Conservation (phyloP, 2,888 invertebrate species). For the Oscheius sp. region DNA sequence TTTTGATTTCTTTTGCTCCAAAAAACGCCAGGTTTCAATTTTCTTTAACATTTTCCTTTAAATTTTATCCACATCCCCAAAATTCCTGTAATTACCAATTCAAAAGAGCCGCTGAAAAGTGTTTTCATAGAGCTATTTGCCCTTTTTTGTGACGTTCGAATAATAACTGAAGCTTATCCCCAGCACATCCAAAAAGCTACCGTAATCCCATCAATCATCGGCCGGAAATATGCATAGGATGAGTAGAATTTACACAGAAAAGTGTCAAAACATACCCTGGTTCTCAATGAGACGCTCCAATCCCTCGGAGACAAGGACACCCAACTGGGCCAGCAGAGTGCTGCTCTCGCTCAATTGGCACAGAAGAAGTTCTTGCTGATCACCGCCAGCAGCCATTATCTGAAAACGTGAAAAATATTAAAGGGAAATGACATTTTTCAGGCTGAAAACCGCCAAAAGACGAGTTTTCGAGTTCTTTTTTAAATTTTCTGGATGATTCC, state of each 20-base stretch:
- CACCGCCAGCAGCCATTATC: slow-evolving; percentile 60
- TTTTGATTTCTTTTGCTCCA: not conserved
- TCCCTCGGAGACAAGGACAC: slow-evolving; percentile 69
- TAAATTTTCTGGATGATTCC: too few species aligned
- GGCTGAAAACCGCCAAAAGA: too few species aligned
- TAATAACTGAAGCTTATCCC: not conserved
- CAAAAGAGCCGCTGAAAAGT: too few species aligned
- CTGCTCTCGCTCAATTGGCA: slow-evolving; percentile 68
- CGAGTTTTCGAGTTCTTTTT: too few species aligned
- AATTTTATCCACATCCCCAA: too few species aligned
- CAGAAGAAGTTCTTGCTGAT: slow-evolving; percentile 63
- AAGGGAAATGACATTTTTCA: not conserved
- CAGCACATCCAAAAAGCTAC: not conserved
- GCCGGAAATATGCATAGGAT: not conserved
- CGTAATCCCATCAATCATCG: slow-evolving; percentile 1
- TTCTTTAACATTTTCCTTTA: too few species aligned
- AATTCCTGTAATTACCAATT: too few species aligned
- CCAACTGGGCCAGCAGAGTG: slow-evolving; percentile 67
- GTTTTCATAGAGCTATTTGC: too few species aligned
- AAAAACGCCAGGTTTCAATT: too few species aligned
- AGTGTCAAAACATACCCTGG: slow-evolving; percentile 53
- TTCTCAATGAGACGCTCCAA: slow-evolving; percentile 67
- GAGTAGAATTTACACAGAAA: not conserved
- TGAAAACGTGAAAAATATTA: slow-evolving; percentile 40
- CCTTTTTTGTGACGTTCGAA: not conserved